Conservation (phyloP, 92 coral and sea anemone species). For the Anthopleura xanthogrammica region DNA sequence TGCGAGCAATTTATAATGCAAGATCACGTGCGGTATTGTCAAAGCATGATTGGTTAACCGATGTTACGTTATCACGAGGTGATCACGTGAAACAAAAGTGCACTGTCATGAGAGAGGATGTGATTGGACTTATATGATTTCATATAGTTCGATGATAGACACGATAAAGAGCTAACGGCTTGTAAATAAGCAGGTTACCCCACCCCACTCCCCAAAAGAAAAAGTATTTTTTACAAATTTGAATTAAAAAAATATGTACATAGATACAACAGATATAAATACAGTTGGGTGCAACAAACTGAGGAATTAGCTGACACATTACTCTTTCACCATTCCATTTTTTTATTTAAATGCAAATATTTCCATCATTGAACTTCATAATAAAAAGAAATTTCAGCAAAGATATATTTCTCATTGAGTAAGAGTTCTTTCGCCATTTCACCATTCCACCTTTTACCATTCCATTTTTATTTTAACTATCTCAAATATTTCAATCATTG, state of each 20-base stretch:
- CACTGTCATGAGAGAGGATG: background rate
- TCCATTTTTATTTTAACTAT: too few species aligned
- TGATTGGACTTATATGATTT: background rate
- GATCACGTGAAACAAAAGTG: background rate
- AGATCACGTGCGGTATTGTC: constrained; percentile 9
- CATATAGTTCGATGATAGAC: background rate
- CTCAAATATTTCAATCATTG: background rate
- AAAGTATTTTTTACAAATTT: too few species aligned
- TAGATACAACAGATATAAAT: too few species aligned
- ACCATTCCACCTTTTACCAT: too few species aligned
- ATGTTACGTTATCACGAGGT: background rate
- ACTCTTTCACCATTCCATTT: too few species aligned
- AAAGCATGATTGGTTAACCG: background rate
- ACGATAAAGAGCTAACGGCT: too few species aligned
- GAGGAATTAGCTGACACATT: too few species aligned
- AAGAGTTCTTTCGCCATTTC: constrained; percentile 16
- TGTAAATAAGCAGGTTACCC: too few species aligned
- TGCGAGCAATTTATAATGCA: background rate
- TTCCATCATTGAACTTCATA: background rate
- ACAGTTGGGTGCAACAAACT: too few species aligned
- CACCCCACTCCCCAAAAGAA: too few species aligned
- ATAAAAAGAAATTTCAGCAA: background rate
- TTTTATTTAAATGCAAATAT: too few species aligned
- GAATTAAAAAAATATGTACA: too few species aligned
- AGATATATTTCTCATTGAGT: constrained; percentile 36